Conservation (phyloP, 2,797 vertebrate genomes). For the Spizella passerina region DNA sequence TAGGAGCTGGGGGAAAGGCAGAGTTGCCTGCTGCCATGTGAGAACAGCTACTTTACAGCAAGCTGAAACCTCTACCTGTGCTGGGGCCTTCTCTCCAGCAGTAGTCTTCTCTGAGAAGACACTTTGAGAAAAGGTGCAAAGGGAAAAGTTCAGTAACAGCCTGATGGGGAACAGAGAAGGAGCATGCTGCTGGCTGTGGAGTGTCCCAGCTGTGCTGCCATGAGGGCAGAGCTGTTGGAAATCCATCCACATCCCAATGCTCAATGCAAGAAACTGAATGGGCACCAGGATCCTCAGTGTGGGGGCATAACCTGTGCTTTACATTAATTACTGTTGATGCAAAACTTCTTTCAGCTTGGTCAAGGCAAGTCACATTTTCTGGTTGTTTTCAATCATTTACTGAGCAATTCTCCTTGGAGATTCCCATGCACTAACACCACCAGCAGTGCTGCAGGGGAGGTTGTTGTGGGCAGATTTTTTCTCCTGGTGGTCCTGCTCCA, state of each 20-base stretch:
- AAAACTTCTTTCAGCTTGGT: background rate
- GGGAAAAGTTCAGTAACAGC: accelerated
- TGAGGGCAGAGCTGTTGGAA: background rate
- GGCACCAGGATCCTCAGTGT: background rate
- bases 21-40: background rate
- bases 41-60: background rate
- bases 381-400: background rate
- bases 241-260: background rate
- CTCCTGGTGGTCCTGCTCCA: background rate
- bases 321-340: background rate
- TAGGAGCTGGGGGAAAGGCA: background rate
- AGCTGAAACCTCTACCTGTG: background rate
- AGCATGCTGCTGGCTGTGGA: accelerated
- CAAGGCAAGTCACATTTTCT: background rate
- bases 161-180: background rate
- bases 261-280: background rate
- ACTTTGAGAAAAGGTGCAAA: background rate
- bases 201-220: background rate
- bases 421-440: background rate
- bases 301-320: background rate
- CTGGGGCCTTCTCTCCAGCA: background rate
- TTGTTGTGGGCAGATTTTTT: background rate
- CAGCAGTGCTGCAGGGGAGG: background rate
- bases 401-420: background rate
- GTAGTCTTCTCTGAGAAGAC: background rate